Percentiles rank a stretch among this genome's conserved stretches.
These are phyloP conservation scores for Dynastes maya DNA, from an alignment of 2,888 invertebrate species.

Conservation along the genomic window DNA sequence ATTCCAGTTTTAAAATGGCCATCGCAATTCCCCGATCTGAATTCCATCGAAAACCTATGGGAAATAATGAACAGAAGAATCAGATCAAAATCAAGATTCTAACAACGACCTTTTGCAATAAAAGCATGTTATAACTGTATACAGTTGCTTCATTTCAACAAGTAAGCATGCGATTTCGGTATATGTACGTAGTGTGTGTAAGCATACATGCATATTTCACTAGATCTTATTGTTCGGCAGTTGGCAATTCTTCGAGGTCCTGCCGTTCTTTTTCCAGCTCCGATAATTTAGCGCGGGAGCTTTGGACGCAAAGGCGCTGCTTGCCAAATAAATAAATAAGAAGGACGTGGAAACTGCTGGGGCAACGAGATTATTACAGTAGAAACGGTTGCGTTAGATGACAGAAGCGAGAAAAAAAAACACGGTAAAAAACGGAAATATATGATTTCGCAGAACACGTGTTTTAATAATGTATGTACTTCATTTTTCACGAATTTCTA, in stretches of 20 bases:
- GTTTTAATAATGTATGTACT: slow-evolving; percentile 21
- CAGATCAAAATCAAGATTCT: too few species aligned
- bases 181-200: not conserved
- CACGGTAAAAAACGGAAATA: not conserved
- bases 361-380: slow-evolving; percentile 27
- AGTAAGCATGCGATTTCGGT: not conserved
- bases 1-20: too few species aligned
- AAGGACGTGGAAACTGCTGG: slow-evolving; percentile 32
- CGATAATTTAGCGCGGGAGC: slow-evolving; percentile 22
- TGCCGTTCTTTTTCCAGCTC: not conserved
- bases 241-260: slow-evolving; percentile 13
- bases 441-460: not conserved
- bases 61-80: too few species aligned
- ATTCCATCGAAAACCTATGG: too few species aligned
- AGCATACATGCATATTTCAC: slow-evolving; percentile 11
- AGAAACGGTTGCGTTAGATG: slow-evolving; percentile 5
- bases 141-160: not conserved
- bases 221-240: slow-evolving; percentile 27
- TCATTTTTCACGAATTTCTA: not conserved
- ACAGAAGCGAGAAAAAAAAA: not conserved
- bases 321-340: slow-evolving; percentile 38
- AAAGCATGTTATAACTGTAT: not conserved
- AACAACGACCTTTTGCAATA: not conserved
- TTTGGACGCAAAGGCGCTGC: slow-evolving; percentile 21
- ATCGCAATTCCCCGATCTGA: too few species aligned